phyloP scores from a whole-genome alignment of 1,140 invertebrate species.

The Uloborus diversus region DNA sequence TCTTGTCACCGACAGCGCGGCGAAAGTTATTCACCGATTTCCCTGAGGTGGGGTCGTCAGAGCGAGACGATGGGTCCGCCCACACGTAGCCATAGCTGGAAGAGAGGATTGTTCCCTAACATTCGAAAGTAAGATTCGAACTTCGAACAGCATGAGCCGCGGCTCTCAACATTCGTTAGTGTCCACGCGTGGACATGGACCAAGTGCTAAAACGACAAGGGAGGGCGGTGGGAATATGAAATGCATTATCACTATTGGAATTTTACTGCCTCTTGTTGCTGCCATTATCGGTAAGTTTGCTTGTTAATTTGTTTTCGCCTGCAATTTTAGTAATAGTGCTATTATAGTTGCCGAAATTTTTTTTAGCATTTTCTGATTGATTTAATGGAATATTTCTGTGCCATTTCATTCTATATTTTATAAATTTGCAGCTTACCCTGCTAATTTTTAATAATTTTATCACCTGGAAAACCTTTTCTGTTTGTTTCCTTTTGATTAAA shows the following conservation, averaged over 20 bases:
- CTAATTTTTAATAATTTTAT: no score
- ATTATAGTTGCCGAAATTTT: no score
- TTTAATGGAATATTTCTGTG: no score
- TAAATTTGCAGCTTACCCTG: no score
- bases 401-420: no score
- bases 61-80: not conserved
- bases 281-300: not conserved
- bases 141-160: not conserved
- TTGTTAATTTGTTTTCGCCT: no score
- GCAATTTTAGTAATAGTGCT: no score
- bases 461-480: no score
- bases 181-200: not conserved
- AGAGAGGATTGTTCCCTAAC: not conserved
- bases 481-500: no score
- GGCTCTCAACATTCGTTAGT: not conserved
- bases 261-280: not conserved
- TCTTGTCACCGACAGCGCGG: not conserved
- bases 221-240: not conserved
- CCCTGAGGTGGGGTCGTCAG: not conserved
- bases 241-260: not conserved
- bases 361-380: not conserved
- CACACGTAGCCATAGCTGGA: not conserved
- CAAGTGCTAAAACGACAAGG: not conserved
- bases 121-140: not conserved
- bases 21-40: not conserved